Base-by-base conservation (phyloP, 2,797 vertebrate species). In the Alcedo atthis region DNA sequence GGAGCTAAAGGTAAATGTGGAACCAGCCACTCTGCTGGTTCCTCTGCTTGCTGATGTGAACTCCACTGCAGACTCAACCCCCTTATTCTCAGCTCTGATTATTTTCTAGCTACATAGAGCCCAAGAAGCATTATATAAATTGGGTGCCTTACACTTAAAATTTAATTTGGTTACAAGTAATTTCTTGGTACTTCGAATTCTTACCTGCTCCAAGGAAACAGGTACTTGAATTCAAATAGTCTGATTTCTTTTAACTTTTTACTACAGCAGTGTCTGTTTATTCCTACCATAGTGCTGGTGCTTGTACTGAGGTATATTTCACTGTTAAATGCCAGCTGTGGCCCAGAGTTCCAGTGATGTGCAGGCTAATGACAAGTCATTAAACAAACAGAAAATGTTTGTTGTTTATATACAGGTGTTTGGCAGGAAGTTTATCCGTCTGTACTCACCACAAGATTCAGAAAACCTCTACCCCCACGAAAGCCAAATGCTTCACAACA, bases 371-470 rank as follows among this genome's bases (percentile, higher is more conserved):
- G 13, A 73, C 78, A 70, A 35, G 51, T 30, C 28, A 53, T 53
- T 53, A 53, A 53, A 53, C 28, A 53, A 30, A 62, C 7, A 3
- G 16, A 35, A 54, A 48, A 33, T 3, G 21, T 35, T 58, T 78
- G 9, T 46, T 87, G 35, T 49, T 18, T 81, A 62, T n/a, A 21
- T 80, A 59, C 96, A 99, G 99, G 98, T 99, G 81, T 97, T 99
- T 68, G 99, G 99, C 87, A 98, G 98, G 92, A 99, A 99, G 95
- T 99, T 99, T 92, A 98, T 99, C 90, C 98, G 98, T 45, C 97
- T 99, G 3, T 99, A 97, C 90, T 98, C 98, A 69, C 98, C 98
- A 0, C 97, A 97, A 76, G 98, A 99, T 90, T 98, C 98, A 1
- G 98, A 98, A 81, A 98, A 98, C 54, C 95, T 99, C 17, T 99